Conservation (phyloP, 1,140 invertebrate genomes). For the Heliconius hermathena region DNA sequence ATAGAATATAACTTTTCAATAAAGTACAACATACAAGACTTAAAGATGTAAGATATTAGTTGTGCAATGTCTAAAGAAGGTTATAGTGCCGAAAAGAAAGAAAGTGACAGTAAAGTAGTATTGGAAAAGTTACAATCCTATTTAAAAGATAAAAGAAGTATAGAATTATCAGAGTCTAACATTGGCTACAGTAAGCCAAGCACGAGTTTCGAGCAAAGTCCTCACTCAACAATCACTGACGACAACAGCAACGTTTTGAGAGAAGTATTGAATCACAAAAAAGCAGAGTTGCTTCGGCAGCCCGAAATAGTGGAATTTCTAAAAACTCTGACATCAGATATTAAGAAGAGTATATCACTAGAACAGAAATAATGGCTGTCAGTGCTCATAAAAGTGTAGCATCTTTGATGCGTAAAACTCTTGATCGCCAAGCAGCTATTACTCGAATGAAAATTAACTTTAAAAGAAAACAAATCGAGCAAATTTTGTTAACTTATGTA, state of each 20-base stretch:
- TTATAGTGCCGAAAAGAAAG: slow-evolving; percentile 76
- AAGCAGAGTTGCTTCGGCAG: slow-evolving; percentile 71
- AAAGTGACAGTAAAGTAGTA: slow-evolving; percentile 75
- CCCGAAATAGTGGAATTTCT: slow-evolving; percentile 73
- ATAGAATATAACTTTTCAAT: not conserved
- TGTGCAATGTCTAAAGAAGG: slow-evolving; percentile 77
- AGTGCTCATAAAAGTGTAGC: slow-evolving; percentile 70
- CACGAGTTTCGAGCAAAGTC: slow-evolving; percentile 69
- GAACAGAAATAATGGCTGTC: slow-evolving; percentile 64
- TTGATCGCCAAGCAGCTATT: slow-evolving; percentile 66
- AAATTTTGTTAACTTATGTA: slow-evolving; percentile 59
- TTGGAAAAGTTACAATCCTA: slow-evolving; percentile 77
- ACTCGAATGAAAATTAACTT: slow-evolving; percentile 64
- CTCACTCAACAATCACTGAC: slow-evolving; percentile 55
- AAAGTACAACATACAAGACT: not conserved
- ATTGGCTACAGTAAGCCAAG: slow-evolving; percentile 63
- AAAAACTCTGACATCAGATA: slow-evolving; percentile 68
- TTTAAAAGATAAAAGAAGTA: slow-evolving; percentile 77
- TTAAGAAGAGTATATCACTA: slow-evolving; percentile 48
- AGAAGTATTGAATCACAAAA: slow-evolving; percentile 78
- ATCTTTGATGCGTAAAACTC: slow-evolving; percentile 72
- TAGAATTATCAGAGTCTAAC: slow-evolving; percentile 57
- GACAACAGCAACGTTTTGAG: slow-evolving; percentile 72
- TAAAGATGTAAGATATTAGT: slow-evolving; percentile 46
- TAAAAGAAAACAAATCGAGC: slow-evolving; percentile 65